A percentile compares a stretch with the other conserved stretches of the same genome.
Evolutionary conservation across 2,888 invertebrate genomes (phyloP).

Genomic region (Leptinotarsa haldemani): DNA sequence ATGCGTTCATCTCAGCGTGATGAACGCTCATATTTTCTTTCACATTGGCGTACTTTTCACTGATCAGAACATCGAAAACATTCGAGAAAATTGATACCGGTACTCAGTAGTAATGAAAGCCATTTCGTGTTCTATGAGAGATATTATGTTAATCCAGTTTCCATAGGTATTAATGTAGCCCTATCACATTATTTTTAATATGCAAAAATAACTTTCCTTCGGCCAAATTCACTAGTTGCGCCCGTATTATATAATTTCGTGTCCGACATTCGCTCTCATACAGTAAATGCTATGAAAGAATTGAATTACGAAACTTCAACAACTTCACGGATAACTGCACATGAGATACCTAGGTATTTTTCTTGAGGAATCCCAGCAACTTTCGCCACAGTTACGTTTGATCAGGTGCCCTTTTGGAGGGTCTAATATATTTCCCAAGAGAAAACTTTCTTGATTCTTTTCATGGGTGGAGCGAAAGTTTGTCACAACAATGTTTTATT

Average conservation of each 20-base stretch:
- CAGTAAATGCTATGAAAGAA: conserved; percentile 30
- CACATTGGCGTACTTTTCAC: too few relatives aligned
- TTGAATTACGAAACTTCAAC: conserved; percentile 41
- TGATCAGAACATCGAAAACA: too few relatives aligned
- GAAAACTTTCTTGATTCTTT: conserved; percentile 11
- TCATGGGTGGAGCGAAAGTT: background rate
- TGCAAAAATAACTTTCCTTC: background rate
- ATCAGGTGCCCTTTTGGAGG: conserved; percentile 10
- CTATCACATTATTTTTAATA: too few relatives aligned
- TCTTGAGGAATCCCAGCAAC: conserved; percentile 23
- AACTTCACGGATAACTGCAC: conserved; percentile 36
- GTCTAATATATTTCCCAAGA: conserved; percentile 10
- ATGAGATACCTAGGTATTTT: conserved; percentile 26
- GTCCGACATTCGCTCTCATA: background rate
- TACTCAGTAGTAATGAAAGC: too few relatives aligned
- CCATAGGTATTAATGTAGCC: too few relatives aligned
- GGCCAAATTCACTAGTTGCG: background rate
- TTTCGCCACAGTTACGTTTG: conserved; percentile 22
- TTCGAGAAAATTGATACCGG: too few relatives aligned
- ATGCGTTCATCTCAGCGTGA: too few relatives aligned
- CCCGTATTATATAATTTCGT: background rate
- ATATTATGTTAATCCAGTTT: too few relatives aligned
- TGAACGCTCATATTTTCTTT: too few relatives aligned
- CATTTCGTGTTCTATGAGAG: too few relatives aligned
- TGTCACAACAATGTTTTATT: conserved; percentile 19